Evolutionary conservation across 1,140 invertebrate genomes (phyloP).

Genomic region (Mactra quadrangularis): DNA sequence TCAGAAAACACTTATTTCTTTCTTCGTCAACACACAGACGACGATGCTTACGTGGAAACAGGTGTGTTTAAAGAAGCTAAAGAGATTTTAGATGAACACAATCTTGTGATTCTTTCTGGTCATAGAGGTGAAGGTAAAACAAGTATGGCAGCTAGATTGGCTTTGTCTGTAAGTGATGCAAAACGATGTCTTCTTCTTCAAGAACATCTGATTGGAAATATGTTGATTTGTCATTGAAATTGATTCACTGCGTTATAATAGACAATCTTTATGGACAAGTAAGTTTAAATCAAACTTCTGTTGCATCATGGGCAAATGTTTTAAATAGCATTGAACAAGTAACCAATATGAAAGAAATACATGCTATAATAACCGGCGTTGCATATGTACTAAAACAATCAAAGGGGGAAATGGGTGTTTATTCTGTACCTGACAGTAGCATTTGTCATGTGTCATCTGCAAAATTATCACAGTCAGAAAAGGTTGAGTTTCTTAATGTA

Average conservation of each 20-base stretch:
- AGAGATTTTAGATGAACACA: no score
- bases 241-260: constrained; percentile 17
- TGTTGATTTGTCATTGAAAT: not conserved
- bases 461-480: not conserved
- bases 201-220: constrained; percentile 4
- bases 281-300: not conserved
- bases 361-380: not conserved
- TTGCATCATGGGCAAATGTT: not conserved
- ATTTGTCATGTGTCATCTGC: not conserved
- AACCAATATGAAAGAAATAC: not conserved
- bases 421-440: not conserved
- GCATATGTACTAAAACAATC: constrained; percentile 13
- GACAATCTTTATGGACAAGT: constrained; percentile 28
- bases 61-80: no score
- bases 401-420: not conserved
- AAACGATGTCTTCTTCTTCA: not conserved
- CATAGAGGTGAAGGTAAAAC: constrained; percentile 39
- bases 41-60: no score
- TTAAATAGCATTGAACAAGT: not conserved
- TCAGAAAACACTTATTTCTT: no score
- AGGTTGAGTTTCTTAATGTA: not conserved
- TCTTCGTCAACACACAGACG: no score
- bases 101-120: not conserved
- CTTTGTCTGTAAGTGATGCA: not conserved
- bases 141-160: constrained; percentile 13